These are phyloP conservation scores for Bradypus variegatus DNA, from an alignment of 2,797 vertebrate species.

Conservation along the genomic window DNA sequence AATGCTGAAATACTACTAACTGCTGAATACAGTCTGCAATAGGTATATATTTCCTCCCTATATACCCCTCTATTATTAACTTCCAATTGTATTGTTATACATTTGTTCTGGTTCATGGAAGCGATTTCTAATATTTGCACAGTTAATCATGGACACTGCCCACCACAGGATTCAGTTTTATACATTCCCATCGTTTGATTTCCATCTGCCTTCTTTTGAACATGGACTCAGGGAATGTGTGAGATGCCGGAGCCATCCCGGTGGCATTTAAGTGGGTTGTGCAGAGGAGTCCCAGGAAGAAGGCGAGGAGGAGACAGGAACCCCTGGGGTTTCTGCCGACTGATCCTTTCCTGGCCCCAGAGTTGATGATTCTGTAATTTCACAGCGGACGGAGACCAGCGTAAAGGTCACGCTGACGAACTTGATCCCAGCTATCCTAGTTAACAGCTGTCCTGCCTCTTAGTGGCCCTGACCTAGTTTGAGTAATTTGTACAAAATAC, in stretches of 20 bases:
- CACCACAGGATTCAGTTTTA: no score
- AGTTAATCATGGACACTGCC: no score
- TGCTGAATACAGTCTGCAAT: no score
- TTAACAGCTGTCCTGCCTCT: conserved; percentile 59
- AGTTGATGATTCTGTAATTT: conserved; percentile 13
- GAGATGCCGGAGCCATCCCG: neutral
- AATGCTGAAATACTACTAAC: no score
- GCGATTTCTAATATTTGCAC: no score
- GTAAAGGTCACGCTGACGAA: conserved; percentile 47
- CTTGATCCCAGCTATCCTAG: conserved; percentile 51
- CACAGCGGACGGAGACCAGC: neutral
- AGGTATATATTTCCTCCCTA: no score
- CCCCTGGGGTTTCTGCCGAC: neutral
- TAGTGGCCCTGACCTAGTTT: conserved; percentile 57
- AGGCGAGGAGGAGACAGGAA: neutral
- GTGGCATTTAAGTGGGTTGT: rapidly evolving
- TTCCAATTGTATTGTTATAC: no score
- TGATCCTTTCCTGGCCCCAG: neutral
- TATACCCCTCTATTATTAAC: no score
- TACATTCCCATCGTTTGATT: no score
- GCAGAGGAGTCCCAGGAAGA: neutral
- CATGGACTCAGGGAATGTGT: neutral
- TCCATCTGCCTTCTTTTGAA: neutral
- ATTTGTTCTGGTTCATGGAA: no score
- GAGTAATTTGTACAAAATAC: conserved; percentile 58